Conservation (phyloP, 2,113 vertebrate genomes). For the Furnarius figulus region DNA sequence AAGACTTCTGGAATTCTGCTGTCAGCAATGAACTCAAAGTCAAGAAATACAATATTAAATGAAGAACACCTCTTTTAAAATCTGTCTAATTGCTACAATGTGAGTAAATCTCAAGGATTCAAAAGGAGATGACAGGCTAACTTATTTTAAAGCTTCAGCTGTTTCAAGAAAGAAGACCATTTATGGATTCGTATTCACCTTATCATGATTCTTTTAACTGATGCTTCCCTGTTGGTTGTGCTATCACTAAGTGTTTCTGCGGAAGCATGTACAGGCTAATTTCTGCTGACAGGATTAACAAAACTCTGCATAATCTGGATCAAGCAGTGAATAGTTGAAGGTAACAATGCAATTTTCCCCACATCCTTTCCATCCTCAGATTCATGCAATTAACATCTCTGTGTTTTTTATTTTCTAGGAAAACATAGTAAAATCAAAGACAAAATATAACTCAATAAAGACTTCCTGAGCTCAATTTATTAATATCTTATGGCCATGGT, state of each 20-base stretch:
- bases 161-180: background rate
- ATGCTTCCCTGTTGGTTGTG: background rate
- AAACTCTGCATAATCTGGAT: background rate
- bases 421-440: background rate
- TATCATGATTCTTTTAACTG: background rate
- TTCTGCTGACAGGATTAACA: conserved; percentile 18
- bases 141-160: background rate
- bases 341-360: background rate
- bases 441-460: background rate
- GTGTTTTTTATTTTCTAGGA: background rate
- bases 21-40: background rate
- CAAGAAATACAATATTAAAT: background rate
- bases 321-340: background rate
- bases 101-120: background rate
- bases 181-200: background rate
- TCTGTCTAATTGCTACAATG: background rate
- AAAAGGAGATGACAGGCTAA: background rate
- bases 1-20: background rate
- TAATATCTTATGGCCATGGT: background rate
- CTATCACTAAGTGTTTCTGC: background rate
- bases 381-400: background rate
- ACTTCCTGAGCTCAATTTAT: background rate
- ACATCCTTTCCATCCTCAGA: background rate
- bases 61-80: background rate
- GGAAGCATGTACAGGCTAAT: background rate